Base-by-base conservation (phyloP, 1,140 invertebrate genomes). In the Drosophila asahinai region DNA sequence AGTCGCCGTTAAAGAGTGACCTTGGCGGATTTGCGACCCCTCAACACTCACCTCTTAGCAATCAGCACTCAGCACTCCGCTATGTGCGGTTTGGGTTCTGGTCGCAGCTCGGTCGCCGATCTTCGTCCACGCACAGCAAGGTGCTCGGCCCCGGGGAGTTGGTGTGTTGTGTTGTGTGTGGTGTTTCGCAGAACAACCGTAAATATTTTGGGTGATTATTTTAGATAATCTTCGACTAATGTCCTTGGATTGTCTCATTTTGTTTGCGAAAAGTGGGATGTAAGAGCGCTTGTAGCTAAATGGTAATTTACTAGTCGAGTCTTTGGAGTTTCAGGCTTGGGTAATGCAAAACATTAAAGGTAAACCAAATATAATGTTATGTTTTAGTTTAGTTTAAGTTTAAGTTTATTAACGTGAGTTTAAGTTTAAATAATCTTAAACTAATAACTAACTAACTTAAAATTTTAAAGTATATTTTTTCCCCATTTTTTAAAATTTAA, bases 141-240 rank as follows among this genome's bases (percentile, higher is more conserved):
- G 81, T 86, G 89, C 89, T 65, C 58, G 75, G 74, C 77, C 87
- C 87, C 86, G 83, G 63, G 61, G 57, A 57, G 30, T 49, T 59
- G 36, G 27, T 67, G 48, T 81, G 52, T 36, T 55, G 33, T 55
- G 14, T 36, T 25, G 22, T 25, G 22, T 30, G 33, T 57, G 61
- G 63, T 36, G 63, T 82, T 91, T 91, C 89, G 87, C 78, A 91
- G 87, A 91, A 91, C 27, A 72, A 67, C 67, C 83, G 72, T 87
- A 91, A 91, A 91, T 91, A 91, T 91, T 91, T 91, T 91, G 83
- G 67, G 89, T 91, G 89, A 91, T 91, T 89, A 91, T 91, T 87
- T 91, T 86, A 87, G 83, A 91, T 91, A 91, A 91, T 91, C 83
- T 81, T 83, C 40, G 48, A 15, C 61, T 86, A 91, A 90, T 86